Evolutionary conservation across 2,113 vertebrate genomes (phyloP), one percentile per base, ranked within the genome.

Genomic region (Oncorhynchus keta): DNA sequence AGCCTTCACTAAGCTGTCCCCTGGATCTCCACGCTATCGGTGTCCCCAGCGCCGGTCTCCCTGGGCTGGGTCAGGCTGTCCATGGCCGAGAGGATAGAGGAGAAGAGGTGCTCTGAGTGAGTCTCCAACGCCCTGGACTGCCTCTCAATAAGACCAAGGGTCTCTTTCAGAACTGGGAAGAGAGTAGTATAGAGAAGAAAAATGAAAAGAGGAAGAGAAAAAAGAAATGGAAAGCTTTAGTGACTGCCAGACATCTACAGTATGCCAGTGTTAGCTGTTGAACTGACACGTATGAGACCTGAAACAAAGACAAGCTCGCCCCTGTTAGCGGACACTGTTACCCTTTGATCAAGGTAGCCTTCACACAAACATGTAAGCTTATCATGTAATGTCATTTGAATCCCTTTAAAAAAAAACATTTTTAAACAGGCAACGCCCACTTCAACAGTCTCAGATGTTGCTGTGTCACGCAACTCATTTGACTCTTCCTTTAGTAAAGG

Each of bases 121-220:
- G 66, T 86, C 68, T 97, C 95, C 9, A 97, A 92, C 72, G 86
- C 89, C 9, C 81, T 85, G 0, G 95, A 94, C 85, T 96, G 95
- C 7, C 83, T 92, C 1, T 94, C 92, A 2, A 98, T 95, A 84
- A 96, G 84, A 64, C 78, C 75, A 68, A 98, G 91, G 0, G 93
- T 91, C 45, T 96, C 95, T 76, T 93, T 94, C 84, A 99, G 87
- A 84, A 94, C 97, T 99, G 86, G n/a, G 49, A 65, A 3, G n/a
- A 69, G 30, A 26, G 51, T 35, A 49, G 68, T 32, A 59, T 24
- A 68, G 45, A 68, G 24, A 51, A 35, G 8, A 22, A 12, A 45
- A 39, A 3, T 20, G 18, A 20, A 45, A 45, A 9, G 2, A 45
- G 8, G 9, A 11, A 11, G 9, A 45, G 39, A 4, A 12, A 48